Percentiles rank a stretch among this genome's conserved stretches.
phyloP scores from a whole-genome alignment of 1,140 invertebrate genomes.

The Eriosoma lanigerum region DNA sequence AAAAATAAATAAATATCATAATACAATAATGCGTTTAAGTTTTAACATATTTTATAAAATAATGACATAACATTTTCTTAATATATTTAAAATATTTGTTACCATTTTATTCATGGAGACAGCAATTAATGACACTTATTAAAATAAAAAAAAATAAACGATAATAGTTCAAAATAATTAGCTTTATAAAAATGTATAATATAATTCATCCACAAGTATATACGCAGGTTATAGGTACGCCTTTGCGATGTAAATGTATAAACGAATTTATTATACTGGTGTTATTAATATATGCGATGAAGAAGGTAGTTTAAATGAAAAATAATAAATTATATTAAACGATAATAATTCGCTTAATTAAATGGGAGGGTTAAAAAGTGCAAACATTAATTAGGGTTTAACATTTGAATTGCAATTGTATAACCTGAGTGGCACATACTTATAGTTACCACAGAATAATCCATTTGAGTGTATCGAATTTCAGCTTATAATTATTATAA shows the following conservation, averaged over 20 bases:
- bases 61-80: no score
- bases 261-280: neutral
- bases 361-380: slow-evolving; percentile 32
- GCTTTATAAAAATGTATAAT: no score
- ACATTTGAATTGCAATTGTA: neutral
- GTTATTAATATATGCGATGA: neutral
- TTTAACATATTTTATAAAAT: no score
- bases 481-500: neutral
- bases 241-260: neutral
- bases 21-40: no score
- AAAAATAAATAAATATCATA: no score
- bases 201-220: neutral
- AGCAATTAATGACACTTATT: no score
- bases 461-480: slow-evolving; percentile 26
- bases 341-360: slow-evolving; percentile 15
- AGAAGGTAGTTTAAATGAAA: neutral
- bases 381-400: slow-evolving; percentile 21
- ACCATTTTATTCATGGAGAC: no score
- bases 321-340: slow-evolving; percentile 24
- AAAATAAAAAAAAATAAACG: no score
- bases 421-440: neutral
- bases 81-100: no score
- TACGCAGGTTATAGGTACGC: neutral
- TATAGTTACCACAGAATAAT: neutral
- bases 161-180: no score